Evolutionary conservation across 1,140 invertebrate genomes (phyloP).

Genomic region (Drosophila watanabei): DNA sequence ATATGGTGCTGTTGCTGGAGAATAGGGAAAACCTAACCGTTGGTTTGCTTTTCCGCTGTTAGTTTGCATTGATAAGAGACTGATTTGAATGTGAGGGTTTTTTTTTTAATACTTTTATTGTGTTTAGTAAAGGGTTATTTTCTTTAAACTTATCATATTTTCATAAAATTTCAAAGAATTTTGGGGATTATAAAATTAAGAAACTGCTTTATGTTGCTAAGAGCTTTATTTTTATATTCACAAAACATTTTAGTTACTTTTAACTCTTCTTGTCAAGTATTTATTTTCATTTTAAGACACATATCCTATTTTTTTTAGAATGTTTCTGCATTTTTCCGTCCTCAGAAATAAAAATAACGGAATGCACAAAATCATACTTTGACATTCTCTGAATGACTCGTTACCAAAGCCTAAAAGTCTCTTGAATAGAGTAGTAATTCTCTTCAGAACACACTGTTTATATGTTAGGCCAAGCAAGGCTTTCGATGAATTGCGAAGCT

Average conservation of each 20-base stretch:
- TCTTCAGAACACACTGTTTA: not conserved
- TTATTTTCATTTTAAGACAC: not conserved
- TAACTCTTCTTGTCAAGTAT: not conserved
- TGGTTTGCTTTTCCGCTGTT: slow-evolving; percentile 13
- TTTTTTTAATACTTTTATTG: slow-evolving; percentile 21
- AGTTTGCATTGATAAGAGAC: slow-evolving; percentile 22
- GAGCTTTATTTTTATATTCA: no score
- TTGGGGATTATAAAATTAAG: no score
- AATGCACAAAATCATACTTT: no score
- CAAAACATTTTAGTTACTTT: not conserved
- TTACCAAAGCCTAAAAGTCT: not conserved
- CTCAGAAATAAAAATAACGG: not conserved
- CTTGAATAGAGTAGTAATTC: not conserved
- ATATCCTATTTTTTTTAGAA: not conserved
- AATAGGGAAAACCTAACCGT: not conserved
- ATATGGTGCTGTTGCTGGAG: not conserved
- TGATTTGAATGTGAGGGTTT: not conserved
- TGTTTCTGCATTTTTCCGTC: not conserved
- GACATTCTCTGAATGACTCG: not conserved
- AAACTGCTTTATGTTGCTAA: no score
- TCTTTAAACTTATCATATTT: not conserved
- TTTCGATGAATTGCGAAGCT: slow-evolving; percentile 15
- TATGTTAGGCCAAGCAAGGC: not conserved
- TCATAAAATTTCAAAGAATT: not conserved
- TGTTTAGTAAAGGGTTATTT: not conserved